These are phyloP conservation scores for Rhombomys opimus DNA, from an alignment of 2,113 vertebrate genomes.

Conservation along the genomic window DNA sequence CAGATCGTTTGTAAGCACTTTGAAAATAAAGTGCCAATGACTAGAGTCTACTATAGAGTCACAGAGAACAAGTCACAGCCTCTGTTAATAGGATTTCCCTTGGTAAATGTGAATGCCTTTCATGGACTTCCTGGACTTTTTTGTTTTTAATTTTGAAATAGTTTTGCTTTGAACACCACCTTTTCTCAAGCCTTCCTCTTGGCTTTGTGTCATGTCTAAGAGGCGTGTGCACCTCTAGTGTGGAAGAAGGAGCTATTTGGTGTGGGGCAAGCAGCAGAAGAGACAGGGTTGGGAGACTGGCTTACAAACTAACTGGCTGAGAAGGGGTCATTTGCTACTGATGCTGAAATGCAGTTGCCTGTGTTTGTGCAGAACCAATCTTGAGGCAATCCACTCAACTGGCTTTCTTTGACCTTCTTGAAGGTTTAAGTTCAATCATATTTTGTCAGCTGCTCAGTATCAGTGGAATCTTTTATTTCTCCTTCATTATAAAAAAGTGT, in stretches of 20 bases:
- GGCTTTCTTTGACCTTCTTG: neutral
- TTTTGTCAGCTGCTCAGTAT: constrained; percentile 63
- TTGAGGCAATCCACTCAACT: constrained; percentile 4
- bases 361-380: neutral
- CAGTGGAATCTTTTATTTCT: constrained; percentile 71
- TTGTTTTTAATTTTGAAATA: neutral
- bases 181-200: neutral
- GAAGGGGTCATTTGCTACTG: neutral
- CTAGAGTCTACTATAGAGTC: neutral
- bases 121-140: neutral
- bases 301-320: neutral
- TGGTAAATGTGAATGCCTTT: neutral
- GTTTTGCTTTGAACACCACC: no score
- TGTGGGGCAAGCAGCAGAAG: neutral
- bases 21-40: constrained; percentile 58
- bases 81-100: constrained; percentile 38
- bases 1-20: constrained; percentile 34
- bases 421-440: constrained; percentile 35
- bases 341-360: neutral
- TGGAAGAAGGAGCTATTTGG: neutral
- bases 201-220: neutral
- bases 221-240: neutral
- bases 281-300: fast-evolving
- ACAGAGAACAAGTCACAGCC: neutral
- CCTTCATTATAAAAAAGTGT: constrained; percentile 78